These are phyloP conservation scores for Oenanthe oenanthe DNA, from an alignment of 2,113 vertebrate genomes.

Conservation along the genomic window DNA sequence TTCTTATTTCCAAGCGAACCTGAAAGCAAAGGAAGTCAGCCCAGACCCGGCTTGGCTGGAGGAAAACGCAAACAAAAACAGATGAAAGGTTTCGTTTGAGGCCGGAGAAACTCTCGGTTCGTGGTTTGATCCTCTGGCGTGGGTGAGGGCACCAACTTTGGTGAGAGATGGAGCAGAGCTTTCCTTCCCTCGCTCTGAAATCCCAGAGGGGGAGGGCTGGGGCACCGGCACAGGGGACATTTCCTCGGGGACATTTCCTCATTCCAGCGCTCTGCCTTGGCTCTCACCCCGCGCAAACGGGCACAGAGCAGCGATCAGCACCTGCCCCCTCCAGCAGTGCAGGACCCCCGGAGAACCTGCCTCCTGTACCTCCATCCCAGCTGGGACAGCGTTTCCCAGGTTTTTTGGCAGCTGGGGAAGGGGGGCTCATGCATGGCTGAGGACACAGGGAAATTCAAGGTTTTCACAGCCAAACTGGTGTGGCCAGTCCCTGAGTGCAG, in stretches of 20 bases:
- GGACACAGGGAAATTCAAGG: neutral
- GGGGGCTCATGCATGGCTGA: neutral
- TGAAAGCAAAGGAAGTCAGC: conserved; percentile 30
- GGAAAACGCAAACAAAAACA: neutral
- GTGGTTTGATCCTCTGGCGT: neutral
- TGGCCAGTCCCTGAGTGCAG: neutral
- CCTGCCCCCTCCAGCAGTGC: fast-evolving
- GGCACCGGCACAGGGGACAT: fast-evolving
- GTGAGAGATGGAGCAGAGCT: neutral
- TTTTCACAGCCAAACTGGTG: neutral
- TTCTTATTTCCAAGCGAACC: neutral
- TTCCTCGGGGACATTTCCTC: conserved; percentile 14
- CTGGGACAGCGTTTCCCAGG: neutral
- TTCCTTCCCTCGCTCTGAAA: neutral
- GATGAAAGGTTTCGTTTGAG: neutral
- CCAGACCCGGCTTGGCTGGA: neutral
- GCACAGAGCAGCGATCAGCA: neutral
- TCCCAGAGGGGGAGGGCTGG: fast-evolving
- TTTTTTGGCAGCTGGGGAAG: neutral
- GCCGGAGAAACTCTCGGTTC: neutral
- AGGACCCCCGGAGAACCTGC: neutral
- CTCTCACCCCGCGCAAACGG: neutral
- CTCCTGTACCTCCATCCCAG: fast-evolving
- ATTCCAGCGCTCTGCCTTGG: neutral
- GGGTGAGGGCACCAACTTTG: neutral